phyloP scores from a whole-genome alignment of 2,797 vertebrate species.

The Chloroceryle amazona region DNA sequence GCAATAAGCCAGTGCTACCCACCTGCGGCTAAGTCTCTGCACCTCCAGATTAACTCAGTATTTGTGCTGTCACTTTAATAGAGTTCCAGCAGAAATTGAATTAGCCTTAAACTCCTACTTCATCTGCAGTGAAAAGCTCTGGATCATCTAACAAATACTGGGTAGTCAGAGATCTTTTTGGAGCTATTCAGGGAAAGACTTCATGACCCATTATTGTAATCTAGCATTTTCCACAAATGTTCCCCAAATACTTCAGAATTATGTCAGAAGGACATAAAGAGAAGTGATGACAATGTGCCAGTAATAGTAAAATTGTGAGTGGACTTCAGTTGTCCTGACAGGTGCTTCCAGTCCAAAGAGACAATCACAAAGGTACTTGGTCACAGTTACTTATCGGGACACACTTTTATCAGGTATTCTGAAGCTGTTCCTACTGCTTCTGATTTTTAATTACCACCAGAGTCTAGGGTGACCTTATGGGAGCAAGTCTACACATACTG shows the following conservation, averaged over 20 bases:
- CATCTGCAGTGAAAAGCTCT: background rate
- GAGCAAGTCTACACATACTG: background rate
- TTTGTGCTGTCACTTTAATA: background rate
- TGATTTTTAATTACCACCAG: background rate
- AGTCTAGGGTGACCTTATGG: background rate
- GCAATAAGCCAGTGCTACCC: accelerated
- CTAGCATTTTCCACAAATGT: background rate
- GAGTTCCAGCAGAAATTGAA: background rate
- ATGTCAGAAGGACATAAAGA: background rate
- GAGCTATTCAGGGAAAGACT: background rate
- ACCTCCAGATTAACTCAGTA: background rate
- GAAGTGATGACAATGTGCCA: background rate
- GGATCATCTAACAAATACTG: background rate
- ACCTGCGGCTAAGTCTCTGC: background rate
- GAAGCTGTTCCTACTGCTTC: background rate
- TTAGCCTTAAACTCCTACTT: background rate
- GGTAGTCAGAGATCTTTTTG: background rate
- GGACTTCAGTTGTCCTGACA: background rate
- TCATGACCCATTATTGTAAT: background rate
- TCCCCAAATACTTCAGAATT: background rate
- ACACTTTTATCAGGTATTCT: background rate
- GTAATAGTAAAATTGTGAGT: background rate
- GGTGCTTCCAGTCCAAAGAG: background rate
- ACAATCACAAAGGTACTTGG: background rate
- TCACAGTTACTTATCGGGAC: background rate